Evolutionary conservation across 2,113 vertebrate species (phyloP), one percentile per base, ranked within the genome.

Genomic region (Gopherus evgoodei): DNA sequence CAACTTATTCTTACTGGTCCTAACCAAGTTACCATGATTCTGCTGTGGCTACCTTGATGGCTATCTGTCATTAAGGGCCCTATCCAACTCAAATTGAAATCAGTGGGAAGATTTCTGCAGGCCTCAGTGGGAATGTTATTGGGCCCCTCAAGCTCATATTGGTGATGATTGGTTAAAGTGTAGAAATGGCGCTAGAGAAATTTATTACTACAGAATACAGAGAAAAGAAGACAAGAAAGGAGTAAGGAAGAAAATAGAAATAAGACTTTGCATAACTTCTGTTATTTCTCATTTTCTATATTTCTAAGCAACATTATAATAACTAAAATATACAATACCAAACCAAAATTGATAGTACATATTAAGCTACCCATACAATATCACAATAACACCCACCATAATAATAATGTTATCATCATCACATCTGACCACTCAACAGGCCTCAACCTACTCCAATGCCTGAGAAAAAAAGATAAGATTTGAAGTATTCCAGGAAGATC

Each of bases 1-100:
- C 0, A 0, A 35, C 38, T 44, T 5, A 76, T 0, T 80, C 24
- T 57, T 44, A 2, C 5, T n/a, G 78, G 2, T 16, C 2, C 79
- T 75, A 75, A 53, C 27, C 10, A 87, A 78, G 2, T 6, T 72
- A n/a, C 8, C 31, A 65, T 53, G 75, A 0, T 12, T 85, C 10
- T 31, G 53, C 69, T 47, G 3, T 90, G 3, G 86, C 27, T 56
- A 80, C 2, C 1, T 16, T 84, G 24, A 69, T 72, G 56, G 19
- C 62, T 38, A 42, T n/a, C 35, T 75, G 22, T 25, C 38, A 75
- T 42, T 24, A 42, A 38, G 19, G 22, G 21, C 72, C 22, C 38
- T 42, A 75, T 42, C 72, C 11, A 31, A 52, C 50, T 11, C 19
- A 12, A 78, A 9, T 16, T 65, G 31, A 65, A 65, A 65, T n/a